A percentile compares a stretch with the other conserved stretches of the same genome.
phyloP scores from a whole-genome alignment of 1,140 invertebrate species.

The Chironomus tepperi region DNA sequence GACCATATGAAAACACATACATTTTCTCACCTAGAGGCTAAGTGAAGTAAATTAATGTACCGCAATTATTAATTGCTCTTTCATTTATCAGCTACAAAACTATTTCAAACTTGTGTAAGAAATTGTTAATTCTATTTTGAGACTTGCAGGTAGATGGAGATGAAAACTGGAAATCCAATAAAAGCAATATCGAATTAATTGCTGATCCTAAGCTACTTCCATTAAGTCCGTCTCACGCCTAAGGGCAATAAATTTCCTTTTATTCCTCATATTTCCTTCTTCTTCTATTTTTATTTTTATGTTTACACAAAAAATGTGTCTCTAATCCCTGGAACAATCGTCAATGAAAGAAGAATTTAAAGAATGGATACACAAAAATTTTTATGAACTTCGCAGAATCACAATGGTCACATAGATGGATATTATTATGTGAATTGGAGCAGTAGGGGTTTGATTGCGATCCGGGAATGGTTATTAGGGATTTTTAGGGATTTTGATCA shows the following conservation, averaged over 20 bases:
- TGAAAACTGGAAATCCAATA: neutral
- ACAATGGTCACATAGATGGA: neutral
- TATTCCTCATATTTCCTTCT: neutral
- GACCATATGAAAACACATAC: neutral
- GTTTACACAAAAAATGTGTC: constrained; percentile 3
- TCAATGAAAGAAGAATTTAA: neutral
- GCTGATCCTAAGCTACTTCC: constrained; percentile 10
- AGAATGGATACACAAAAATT: neutral
- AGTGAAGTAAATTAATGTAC: neutral
- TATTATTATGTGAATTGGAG: too few relatives aligned
- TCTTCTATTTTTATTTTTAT: neutral
- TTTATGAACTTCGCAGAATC: constrained; percentile 11
- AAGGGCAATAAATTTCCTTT: neutral
- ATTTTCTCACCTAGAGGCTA: neutral
- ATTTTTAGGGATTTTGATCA: too few relatives aligned
- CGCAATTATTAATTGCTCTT: neutral
- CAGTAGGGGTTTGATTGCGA: too few relatives aligned
- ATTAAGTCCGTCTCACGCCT: constrained; percentile 21
- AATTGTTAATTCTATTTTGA: too few relatives aligned
- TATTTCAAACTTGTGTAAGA: too few relatives aligned
- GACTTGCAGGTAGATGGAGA: neutral
- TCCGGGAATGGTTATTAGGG: too few relatives aligned
- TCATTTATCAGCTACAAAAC: neutral
- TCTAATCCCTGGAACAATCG: constrained; percentile 17
- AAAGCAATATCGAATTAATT: constrained; percentile 6